Evolutionary conservation across 2,113 vertebrate species (phyloP).

Genomic region (Scomber colias): DNA sequence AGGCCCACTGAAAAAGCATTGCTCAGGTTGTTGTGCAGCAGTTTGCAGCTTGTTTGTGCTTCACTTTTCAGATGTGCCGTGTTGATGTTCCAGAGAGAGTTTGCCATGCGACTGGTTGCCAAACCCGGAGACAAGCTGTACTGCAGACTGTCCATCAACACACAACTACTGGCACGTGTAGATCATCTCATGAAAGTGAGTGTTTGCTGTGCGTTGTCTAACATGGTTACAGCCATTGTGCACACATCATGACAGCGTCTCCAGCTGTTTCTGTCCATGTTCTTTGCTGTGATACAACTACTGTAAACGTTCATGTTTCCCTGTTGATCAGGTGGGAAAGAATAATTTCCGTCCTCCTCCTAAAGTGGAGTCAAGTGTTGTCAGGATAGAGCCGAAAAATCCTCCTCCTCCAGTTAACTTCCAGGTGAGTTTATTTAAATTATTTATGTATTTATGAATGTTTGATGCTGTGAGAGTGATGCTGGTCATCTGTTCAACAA

Average conservation of each 20-base stretch:
- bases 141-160: slow-evolving; percentile 97
- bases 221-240: not conserved
- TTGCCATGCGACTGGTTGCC: slow-evolving; percentile 96
- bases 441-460: not conserved
- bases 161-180: slow-evolving; percentile 94
- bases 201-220: not conserved
- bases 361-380: slow-evolving; percentile 99
- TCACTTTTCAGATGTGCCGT: slow-evolving; percentile 90
- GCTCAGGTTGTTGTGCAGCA: not conserved
- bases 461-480: not conserved
- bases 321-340: slow-evolving; percentile 90
- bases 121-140: slow-evolving; percentile 95
- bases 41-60: not conserved
- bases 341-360: slow-evolving; percentile 98
- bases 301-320: not conserved
- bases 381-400: slow-evolving; percentile 97
- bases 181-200: slow-evolving; percentile 98
- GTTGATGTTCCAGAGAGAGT: slow-evolving; percentile 99
- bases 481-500: not conserved
- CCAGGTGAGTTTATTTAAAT: slow-evolving; percentile 85
- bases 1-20: not conserved
- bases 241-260: not conserved
- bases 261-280: not conserved
- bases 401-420: slow-evolving; percentile 97
- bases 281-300: not conserved